Evolutionary conservation across 1,140 invertebrate genomes (phyloP), one percentile per base, ranked within the genome.

Genomic region (Andricus grossulariae): DNA sequence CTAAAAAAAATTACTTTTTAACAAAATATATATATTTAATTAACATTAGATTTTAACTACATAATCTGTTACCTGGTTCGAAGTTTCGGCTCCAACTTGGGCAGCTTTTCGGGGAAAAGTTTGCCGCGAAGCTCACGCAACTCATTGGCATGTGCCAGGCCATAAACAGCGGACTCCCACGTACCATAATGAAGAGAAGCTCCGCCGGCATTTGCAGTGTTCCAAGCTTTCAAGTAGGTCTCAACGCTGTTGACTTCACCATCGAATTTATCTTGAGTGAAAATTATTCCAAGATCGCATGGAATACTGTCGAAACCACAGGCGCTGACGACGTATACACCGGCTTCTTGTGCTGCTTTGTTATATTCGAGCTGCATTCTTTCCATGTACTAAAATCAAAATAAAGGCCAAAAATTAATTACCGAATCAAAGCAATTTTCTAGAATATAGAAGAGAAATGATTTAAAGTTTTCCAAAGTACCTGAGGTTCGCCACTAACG

Each of bases 291-390:
- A 87, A 98, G 91, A 87, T 99, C 98, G 57, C 93, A 93, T 6
- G 98, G 97, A 82, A 99, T 95, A 78, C 94, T 94, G 84, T 98
- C 98, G 87, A 98, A 97, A 2, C 98, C 98, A 92, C 97, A 98
- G 13, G 97, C 95, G 81, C 96, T 97, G 15, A 99, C 91, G 12
- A 99, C 92, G 86, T 97, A 98, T 1, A 98, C 92, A 21, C 93
- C 95, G 18, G 95, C 95, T 74, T 97, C 94, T 86, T 94, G 90
- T 0, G 98, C 98, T 72, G 92, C 88, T 73, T 95, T 92, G 84
- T 96, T 92, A 89, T 98, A 98, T 81, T 95, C 91, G 54, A 97
- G 86, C 88, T 97, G 96, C 92, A 98, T 97, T 32, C 84, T 92
- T 90, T 99, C 97, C 88, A 99, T 95, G 85, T 94, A 99, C 94